Percentiles rank a stretch among this genome's conserved stretches.
phyloP scores from a whole-genome alignment of 2,888 invertebrate species.

The Drosophila fulvimacula region DNA sequence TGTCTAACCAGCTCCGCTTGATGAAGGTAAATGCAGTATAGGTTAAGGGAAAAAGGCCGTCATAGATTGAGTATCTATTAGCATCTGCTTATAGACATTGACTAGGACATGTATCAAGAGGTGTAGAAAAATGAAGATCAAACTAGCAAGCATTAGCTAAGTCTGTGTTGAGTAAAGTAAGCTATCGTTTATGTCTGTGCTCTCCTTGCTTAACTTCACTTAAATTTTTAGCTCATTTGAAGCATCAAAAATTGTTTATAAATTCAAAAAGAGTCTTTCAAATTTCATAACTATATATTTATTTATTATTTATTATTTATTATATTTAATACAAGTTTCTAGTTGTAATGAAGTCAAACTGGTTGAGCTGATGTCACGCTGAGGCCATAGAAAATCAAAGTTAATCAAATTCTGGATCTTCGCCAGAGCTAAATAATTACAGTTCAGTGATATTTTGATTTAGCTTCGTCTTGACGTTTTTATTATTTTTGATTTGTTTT shows the following conservation, averaged over 20 bases:
- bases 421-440: conserved; percentile 28
- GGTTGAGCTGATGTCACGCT: conserved; percentile 11
- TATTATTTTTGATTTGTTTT: conserved; percentile 1
- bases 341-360: not conserved
- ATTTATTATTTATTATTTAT: too few relatives aligned
- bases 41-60: not conserved
- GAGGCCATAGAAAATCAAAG: conserved; percentile 29
- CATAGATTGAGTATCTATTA: not conserved
- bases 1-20: not conserved
- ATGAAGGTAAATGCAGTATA: too few relatives aligned
- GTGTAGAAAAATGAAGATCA: too few relatives aligned
- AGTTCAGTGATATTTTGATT: conserved; percentile 31
- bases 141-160: too few relatives aligned
- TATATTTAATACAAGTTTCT: not conserved
- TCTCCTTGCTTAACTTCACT: not conserved
- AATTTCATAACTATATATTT: too few relatives aligned
- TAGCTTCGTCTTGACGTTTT: conserved; percentile 8
- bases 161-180: not conserved
- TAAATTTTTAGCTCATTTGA: not conserved
- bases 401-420: not conserved
- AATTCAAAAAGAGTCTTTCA: not conserved
- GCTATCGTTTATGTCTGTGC: not conserved
- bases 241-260: not conserved
- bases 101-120: too few relatives aligned
- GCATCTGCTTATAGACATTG: not conserved